Conservation (phyloP, 2,797 vertebrate genomes). For the Acipenser transmontanus region DNA sequence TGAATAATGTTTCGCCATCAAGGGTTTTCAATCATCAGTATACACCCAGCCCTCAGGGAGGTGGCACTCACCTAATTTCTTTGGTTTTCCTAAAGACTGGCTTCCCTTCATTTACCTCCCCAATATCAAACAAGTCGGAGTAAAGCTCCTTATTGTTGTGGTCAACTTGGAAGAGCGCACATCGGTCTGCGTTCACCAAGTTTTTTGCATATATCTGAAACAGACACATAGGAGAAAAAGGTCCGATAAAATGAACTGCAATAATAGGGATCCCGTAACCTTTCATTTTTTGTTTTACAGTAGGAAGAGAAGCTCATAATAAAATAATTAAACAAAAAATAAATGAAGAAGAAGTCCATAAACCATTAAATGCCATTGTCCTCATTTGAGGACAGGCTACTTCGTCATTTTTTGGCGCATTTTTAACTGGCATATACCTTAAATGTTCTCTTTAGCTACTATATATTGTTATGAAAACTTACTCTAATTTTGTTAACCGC, state of each 20-base stretch:
- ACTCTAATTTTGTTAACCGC: no score
- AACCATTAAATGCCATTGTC: no score
- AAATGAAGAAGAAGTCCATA: no score
- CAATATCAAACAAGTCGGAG: slow-evolving; percentile 96
- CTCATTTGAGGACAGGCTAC: no score
- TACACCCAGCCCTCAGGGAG: neutral
- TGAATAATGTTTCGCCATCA: no score
- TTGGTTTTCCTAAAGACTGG: slow-evolving; percentile 98
- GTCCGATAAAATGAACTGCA: slow-evolving; percentile 16
- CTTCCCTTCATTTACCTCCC: slow-evolving; percentile 93
- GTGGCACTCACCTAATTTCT: slow-evolving; percentile 82
- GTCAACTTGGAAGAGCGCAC: slow-evolving; percentile 98
- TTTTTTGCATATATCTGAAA: slow-evolving; percentile 99
- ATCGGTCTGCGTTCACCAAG: slow-evolving; percentile 97
- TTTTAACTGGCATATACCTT: no score
- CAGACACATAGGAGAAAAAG: slow-evolving; percentile 29
- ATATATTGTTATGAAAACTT: no score
- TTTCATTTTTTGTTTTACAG: slow-evolving; percentile 23
- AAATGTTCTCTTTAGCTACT: no score
- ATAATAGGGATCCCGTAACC: slow-evolving; percentile 17
- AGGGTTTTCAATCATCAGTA: neutral
- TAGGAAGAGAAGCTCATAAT: slow-evolving; percentile 20
- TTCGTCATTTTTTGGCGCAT: no score
- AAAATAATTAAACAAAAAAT: neutral
- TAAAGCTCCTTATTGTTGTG: slow-evolving; percentile 97